phyloP scores from a whole-genome alignment of 53 echinoderm and acorn worm species.

The Holothuria scabra region DNA sequence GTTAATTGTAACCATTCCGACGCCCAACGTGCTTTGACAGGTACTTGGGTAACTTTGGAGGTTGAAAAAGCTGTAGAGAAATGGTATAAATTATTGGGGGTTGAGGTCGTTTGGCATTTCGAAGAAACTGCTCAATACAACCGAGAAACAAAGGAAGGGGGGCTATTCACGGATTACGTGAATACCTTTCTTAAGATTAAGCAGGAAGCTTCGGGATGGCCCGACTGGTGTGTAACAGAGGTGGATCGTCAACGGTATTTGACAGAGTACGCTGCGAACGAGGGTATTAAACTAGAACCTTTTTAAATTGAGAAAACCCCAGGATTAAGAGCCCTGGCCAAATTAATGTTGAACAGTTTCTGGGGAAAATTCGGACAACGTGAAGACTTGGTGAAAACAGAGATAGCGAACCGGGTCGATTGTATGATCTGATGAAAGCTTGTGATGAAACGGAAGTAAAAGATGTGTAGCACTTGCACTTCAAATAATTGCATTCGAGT shows the following conservation, averaged over 20 bases:
- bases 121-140: conserved; percentile 21
- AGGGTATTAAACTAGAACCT: conserved; percentile 61
- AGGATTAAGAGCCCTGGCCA: conserved; percentile 64
- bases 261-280: conserved; percentile 37
- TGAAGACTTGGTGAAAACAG: conserved; percentile 9
- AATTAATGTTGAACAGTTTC: conserved; percentile 67
- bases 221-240: conserved; percentile 64
- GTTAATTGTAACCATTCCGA: conserved; percentile 36
- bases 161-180: conserved; percentile 62
- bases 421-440: conserved; percentile 8
- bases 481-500: too few relatives aligned
- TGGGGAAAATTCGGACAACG: conserved; percentile 63
- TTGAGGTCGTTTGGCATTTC: conserved; percentile 74
- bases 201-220: conserved; percentile 75
- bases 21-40: conserved; percentile 23
- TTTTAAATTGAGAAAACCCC: conserved; percentile 64
- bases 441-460: conserved; percentile 51
- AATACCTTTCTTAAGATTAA: conserved; percentile 72
- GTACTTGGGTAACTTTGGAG: conserved; percentile 61
- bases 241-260: conserved; percentile 54
- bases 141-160: conserved; percentile 25
- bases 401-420: not conserved
- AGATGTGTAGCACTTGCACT: too few relatives aligned
- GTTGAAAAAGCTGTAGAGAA: conserved; percentile 50
- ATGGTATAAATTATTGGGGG: conserved; percentile 47